Evolutionary conservation across 2,888 invertebrate species (phyloP), one percentile per base, ranked within the genome.

Genomic region (Parnassius mnemosyne): DNA sequence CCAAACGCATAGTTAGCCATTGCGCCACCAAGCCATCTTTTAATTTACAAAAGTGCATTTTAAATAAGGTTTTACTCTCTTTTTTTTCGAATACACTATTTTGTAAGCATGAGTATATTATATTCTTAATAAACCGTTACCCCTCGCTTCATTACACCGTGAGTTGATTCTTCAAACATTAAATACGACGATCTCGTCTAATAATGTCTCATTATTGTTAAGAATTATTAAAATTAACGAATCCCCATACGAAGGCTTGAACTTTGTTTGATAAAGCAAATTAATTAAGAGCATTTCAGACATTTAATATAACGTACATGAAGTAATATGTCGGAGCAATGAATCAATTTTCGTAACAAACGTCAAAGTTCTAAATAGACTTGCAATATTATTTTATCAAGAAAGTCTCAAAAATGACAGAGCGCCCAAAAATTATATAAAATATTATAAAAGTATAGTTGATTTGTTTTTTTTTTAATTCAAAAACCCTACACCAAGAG

Each of bases 201-300:
- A 88, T 89, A 87, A 88, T 84, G 81, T 85, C 84, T 86, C 81
- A 87, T 88, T 88, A 88, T 85, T 83, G 76, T 75, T 76, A 69
- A 69, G 74, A 79, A 77, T 85, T 84, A 85, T 84, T 84, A 84
- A 84, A 81, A 82, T 85, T 80, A 76, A 80, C 75, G 69, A 70
- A 67, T 70, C 70, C 63, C 68, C 61, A 64, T 60, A 65, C 59
- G 56, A 51, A 63, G 64, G 55, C 56, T 54, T 61, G 52, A 54
- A 63, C 56, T 53, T 25, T 44, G 13, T 55, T 46, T 60, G 52
- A 62, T 54, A 57, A 66, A 66, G 51, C 55, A 53, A 61, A 61
- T 66, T 66, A 63, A 63, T 65, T 63, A 63, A 54, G 47, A 58
- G 41, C 44, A 53, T 63, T 58, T 58, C 57, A 49, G 44, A 51